Percentiles rank a stretch among this genome's conserved stretches.
These are phyloP conservation scores for Cecidostiba fungosa DNA, from an alignment of 2,888 invertebrate genomes.

Conservation along the genomic window DNA sequence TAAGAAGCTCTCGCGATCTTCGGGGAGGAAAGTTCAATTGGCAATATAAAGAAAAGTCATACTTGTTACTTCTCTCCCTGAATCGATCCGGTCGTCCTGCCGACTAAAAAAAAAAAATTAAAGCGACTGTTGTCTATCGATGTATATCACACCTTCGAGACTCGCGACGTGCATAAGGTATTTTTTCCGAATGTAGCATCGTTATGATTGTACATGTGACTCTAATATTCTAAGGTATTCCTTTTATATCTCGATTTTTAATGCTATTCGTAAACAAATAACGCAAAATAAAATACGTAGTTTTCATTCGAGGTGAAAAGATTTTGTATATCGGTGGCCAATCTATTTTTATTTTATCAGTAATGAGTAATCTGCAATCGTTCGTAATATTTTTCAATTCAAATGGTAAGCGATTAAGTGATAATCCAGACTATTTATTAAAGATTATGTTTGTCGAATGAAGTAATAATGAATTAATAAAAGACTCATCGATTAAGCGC, in stretches of 20 bases:
- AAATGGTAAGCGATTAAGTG: slow-evolving; percentile 58
- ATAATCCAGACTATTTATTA: slow-evolving; percentile 32
- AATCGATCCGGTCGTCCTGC: slow-evolving; percentile 41
- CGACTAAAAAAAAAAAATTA: slow-evolving; percentile 29
- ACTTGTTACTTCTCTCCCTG: slow-evolving; percentile 14
- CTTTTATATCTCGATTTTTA: slow-evolving; percentile 48
- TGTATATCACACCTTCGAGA: slow-evolving; percentile 23
- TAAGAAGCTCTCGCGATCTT: slow-evolving; percentile 34
- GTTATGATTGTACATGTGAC: slow-evolving; percentile 33
- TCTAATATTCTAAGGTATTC: slow-evolving; percentile 39
- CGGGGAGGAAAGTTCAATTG: slow-evolving; percentile 20
- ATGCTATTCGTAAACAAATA: slow-evolving; percentile 16
- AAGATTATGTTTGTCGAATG: slow-evolving; percentile 25
- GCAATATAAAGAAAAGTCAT: background rate
- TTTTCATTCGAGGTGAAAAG: background rate
- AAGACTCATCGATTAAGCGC: slow-evolving; percentile 45
- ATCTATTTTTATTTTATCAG: slow-evolving; percentile 49
- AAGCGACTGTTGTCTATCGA: slow-evolving; percentile 27
- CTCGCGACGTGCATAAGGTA: slow-evolving; percentile 20
- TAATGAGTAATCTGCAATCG: slow-evolving; percentile 68
- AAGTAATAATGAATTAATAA: slow-evolving; percentile 25
- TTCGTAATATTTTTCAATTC: slow-evolving; percentile 31
- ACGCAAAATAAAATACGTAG: slow-evolving; percentile 17
- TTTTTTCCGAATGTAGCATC: slow-evolving; percentile 39
- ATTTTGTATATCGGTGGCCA: slow-evolving; percentile 15